Percentiles rank a stretch among this genome's conserved stretches.
These are phyloP conservation scores for Holotrichia oblita DNA, from an alignment of 1,140 invertebrate genomes.

Conservation along the genomic window DNA sequence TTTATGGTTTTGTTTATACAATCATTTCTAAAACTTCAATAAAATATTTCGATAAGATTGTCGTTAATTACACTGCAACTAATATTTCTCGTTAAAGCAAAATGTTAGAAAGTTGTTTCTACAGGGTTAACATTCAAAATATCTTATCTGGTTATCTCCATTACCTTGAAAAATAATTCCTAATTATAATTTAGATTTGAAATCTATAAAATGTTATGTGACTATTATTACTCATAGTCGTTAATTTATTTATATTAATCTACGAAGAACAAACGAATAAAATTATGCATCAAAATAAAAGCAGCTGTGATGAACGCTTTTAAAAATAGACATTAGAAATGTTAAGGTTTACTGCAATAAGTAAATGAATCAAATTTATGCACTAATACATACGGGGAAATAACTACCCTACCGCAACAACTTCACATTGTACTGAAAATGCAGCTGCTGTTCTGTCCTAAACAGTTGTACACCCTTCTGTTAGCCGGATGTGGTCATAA, in stretches of 20 bases:
- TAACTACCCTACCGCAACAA: constrained; percentile 25
- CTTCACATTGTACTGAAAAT: neutral
- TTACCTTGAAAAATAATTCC: neutral
- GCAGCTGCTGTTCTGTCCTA: neutral
- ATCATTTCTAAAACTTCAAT: too few species aligned
- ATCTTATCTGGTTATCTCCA: neutral
- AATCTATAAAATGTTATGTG: too few species aligned
- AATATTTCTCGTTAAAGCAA: too few species aligned
- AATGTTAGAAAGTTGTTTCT: too few species aligned
- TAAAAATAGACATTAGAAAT: constrained; percentile 9
- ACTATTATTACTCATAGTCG: too few species aligned
- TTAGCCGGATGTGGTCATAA: neutral
- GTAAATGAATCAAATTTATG: neutral
- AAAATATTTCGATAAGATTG: too few species aligned
- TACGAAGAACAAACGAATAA: neutral
- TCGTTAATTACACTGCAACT: too few species aligned
- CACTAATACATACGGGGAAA: too few species aligned
- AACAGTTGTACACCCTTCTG: neutral
- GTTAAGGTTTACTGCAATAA: neutral
- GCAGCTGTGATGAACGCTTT: neutral
- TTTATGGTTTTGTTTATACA: too few species aligned
- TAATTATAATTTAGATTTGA: neutral
- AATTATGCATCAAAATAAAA: neutral
- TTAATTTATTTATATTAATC: too few species aligned
- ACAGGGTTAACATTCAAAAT: too few species aligned